phyloP scores from a whole-genome alignment of 2,888 invertebrate genomes.

The Epinotia nisella region DNA sequence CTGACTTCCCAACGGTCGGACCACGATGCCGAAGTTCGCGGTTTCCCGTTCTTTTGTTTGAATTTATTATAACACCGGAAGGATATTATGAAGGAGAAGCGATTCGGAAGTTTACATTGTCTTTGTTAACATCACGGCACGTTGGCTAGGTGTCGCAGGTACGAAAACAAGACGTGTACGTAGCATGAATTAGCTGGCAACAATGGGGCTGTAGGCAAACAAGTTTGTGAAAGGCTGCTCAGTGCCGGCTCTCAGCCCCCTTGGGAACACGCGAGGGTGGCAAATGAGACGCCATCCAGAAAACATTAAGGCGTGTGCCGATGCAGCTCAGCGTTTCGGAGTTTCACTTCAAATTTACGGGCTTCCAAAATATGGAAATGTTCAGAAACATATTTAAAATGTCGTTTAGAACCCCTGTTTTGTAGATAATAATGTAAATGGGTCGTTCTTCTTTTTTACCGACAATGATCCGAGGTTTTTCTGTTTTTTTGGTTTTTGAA shows the following conservation, averaged over 20 bases:
- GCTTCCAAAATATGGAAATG: constrained; percentile 2
- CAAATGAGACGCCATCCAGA: constrained; percentile 35
- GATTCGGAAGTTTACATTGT: constrained; percentile 55
- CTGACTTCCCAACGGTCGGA: constrained; percentile 75
- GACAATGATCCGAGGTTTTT: too few relatives aligned
- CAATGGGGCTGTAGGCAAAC: constrained; percentile 38
- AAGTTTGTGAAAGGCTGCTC: constrained; percentile 41
- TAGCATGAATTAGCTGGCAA: constrained; percentile 30
- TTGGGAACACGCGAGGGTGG: constrained; percentile 14
- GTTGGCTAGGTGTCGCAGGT: constrained; percentile 25
- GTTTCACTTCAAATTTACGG: constrained; percentile 13
- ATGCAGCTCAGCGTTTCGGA: constrained; percentile 11
- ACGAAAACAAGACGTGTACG: constrained; percentile 26
- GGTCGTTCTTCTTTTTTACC: too few relatives aligned
- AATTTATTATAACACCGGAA: constrained; percentile 71
- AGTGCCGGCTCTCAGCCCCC: constrained; percentile 27
- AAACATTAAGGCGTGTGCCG: constrained; percentile 32
- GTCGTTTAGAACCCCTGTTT: constrained; percentile 5
- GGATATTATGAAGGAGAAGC: constrained; percentile 64
- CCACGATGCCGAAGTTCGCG: constrained; percentile 69
- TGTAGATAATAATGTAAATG: not conserved
- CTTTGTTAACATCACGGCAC: constrained; percentile 29
- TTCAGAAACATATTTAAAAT: constrained; percentile 16
- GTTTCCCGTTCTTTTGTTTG: constrained; percentile 70
- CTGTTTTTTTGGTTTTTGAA: too few relatives aligned